Conservation (phyloP, 1,140 invertebrate genomes). For the Orius laevigatus region DNA sequence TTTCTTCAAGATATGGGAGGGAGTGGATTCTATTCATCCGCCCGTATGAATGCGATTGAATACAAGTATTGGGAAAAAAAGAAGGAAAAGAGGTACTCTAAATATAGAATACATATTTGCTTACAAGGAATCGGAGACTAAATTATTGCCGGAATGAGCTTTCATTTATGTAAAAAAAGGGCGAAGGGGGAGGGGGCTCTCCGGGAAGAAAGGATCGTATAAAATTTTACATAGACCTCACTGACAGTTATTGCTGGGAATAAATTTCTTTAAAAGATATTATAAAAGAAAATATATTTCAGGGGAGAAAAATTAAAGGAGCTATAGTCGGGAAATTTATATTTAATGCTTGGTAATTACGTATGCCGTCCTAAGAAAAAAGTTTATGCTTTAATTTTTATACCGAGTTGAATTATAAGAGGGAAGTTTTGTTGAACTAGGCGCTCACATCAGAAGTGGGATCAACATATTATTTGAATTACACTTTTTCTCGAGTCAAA, state of each 20-base stretch:
- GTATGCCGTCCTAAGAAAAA: too few species aligned
- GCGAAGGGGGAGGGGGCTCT: not conserved
- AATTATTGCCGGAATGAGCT: not conserved
- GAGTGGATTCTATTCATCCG: slow-evolving; percentile 8
- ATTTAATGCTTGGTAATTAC: too few species aligned
- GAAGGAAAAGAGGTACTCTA: slow-evolving; percentile 1
- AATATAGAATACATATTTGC: slow-evolving; percentile 2
- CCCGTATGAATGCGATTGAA: slow-evolving; percentile 9
- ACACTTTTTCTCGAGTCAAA: too few species aligned
- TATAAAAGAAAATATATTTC: slow-evolving; percentile 1
- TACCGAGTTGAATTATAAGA: too few species aligned
- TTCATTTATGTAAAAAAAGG: not conserved
- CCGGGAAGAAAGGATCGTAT: not conserved
- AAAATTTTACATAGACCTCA: not conserved
- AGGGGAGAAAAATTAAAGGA: slow-evolving; percentile 5
- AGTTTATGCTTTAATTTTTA: too few species aligned
- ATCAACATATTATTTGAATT: too few species aligned
- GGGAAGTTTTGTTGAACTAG: too few species aligned
- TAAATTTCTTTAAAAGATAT: slow-evolving; percentile 2
- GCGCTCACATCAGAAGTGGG: too few species aligned
- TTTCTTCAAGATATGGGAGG: slow-evolving; percentile 1
- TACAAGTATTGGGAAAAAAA: slow-evolving; percentile 5
- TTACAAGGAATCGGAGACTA: not conserved
- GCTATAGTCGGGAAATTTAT: not conserved
- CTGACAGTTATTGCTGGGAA: too few species aligned